Conservation (phyloP, 1,140 invertebrate genomes). For the Capitella teleta region DNA sequence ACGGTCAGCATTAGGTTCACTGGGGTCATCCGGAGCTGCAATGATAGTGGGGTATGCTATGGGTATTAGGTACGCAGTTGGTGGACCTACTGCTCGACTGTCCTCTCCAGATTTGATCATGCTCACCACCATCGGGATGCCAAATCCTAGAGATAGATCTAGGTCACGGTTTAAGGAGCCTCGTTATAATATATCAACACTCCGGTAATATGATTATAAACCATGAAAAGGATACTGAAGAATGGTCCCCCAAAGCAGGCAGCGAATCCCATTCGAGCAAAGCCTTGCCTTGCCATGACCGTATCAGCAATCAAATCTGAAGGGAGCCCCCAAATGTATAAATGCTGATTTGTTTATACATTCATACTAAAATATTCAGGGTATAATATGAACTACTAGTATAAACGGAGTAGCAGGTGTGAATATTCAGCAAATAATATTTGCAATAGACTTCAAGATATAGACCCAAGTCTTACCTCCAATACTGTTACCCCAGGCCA, state of each 20-base stretch:
- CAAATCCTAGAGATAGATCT: constrained; percentile 6
- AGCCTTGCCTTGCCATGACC: constrained; percentile 53
- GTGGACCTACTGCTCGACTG: background rate
- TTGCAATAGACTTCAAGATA: too few relatives aligned
- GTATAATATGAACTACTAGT: too few relatives aligned
- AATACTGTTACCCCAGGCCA: constrained; percentile 62
- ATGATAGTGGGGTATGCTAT: background rate
- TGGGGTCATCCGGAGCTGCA: background rate
- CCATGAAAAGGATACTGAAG: constrained; percentile 49
- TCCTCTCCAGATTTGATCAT: background rate
- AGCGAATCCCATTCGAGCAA: constrained; percentile 56
- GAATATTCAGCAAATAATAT: too few relatives aligned
- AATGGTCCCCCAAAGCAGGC: constrained; percentile 61
- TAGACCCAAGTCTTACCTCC: constrained; percentile 27
- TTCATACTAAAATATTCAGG: too few relatives aligned
- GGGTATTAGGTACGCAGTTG: background rate
- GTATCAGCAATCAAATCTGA: constrained; percentile 54
- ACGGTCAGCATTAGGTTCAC: constrained; percentile 1
- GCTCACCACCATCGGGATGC: constrained; percentile 1
- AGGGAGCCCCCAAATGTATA: background rate
- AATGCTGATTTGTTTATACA: too few relatives aligned
- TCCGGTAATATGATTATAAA: background rate
- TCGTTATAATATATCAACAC: background rate
- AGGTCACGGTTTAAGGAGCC: too few relatives aligned
- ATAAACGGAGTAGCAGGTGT: too few relatives aligned